Evolutionary conservation across 2,113 vertebrate species (phyloP).

Genomic region (Brevimyrus niger): DNA sequence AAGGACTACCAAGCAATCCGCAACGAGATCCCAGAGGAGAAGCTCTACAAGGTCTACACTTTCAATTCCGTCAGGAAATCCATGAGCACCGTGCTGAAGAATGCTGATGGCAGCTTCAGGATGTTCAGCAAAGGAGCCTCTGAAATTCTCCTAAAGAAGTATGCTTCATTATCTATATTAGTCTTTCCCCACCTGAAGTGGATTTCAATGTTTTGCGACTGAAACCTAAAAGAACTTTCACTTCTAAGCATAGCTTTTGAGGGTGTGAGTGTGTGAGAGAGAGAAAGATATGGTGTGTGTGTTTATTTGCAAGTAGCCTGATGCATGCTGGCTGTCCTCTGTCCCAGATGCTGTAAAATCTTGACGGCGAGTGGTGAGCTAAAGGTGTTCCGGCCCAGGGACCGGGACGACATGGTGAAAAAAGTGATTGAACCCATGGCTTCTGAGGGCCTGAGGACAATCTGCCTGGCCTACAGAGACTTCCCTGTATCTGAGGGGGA

Average conservation of each 20-base stretch:
- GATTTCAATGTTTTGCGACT: not conserved
- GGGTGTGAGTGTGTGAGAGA: too few species aligned
- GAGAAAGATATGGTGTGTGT: not conserved
- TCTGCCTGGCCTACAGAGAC: conserved; percentile 92
- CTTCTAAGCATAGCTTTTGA: not conserved
- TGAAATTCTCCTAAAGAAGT: conserved; percentile 98
- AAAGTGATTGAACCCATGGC: conserved; percentile 98
- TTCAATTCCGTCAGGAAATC: conserved; percentile 98
- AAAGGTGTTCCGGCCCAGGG: conserved; percentile 87
- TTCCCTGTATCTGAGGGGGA: conserved; percentile 83
- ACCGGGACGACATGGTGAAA: conserved; percentile 89
- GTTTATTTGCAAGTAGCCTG: not conserved
- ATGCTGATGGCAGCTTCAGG: conserved; percentile 88
- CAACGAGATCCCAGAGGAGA: conserved; percentile 94
- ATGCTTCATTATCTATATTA: conserved; percentile 43
- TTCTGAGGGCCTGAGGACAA: conserved; percentile 93
- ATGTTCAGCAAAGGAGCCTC: conserved; percentile 99
- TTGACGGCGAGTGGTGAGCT: conserved; percentile 79
- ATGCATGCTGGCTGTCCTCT: not conserved
- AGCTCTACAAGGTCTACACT: conserved; percentile 96
- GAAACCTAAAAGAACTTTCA: not conserved
- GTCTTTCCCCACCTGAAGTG: not conserved
- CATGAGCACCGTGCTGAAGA: conserved; percentile 97
- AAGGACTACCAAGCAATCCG: conserved; percentile 91
- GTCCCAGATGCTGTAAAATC: conserved; percentile 86